Evolutionary conservation across 2,888 invertebrate species (phyloP), one percentile per base, ranked within the genome.

Genomic region (Trypoxylon attenuatum): DNA sequence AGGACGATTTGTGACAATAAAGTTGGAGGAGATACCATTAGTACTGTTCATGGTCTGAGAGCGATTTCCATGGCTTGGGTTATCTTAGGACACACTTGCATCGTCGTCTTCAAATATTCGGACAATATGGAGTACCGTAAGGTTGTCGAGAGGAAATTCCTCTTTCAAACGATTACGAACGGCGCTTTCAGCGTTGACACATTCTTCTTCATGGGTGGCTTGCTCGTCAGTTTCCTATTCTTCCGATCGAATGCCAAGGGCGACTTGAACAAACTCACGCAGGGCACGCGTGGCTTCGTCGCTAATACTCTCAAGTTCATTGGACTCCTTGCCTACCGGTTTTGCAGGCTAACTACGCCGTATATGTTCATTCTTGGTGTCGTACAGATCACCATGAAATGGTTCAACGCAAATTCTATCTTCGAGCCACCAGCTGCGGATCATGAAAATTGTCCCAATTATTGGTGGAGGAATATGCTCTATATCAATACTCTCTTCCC

Each of bases 401-500:
- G 96, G 92, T 91, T 95, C 84, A 90, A 92, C 55, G 89, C 92
- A 80, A 93, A 93, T 86, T 94, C 95, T 0, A 92, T 96, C 33
- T 95, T 95, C 85, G 95, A 95, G 84, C 94, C 94, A 2, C 94
- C 94, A 0, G 93, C 94, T 0, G 89, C 91, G 84, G 95, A 95
- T 88, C 93, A 95, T 84, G 89, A 92, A 56, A 95, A 94, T 78
- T 96, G 96, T 81, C 93, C 94, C 15, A 90, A 93, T 75, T 95
- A 93, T 85, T 96, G 95, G 95, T 96, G 96, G 96, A 90, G 95
- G 72, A 96, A 96, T 87, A 88, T 95, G 39, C 89, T 96, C 1
- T 96, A 96, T 82, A 94, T 96, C 83, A 95, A 96, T 87, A 96
- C 95, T 0, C 88, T 95, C 15, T 95, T 94, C 83, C 94, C 95